These are phyloP conservation scores for Corydoras sp. DNA, from an alignment of 2,113 vertebrate species.

Conservation along the genomic window DNA sequence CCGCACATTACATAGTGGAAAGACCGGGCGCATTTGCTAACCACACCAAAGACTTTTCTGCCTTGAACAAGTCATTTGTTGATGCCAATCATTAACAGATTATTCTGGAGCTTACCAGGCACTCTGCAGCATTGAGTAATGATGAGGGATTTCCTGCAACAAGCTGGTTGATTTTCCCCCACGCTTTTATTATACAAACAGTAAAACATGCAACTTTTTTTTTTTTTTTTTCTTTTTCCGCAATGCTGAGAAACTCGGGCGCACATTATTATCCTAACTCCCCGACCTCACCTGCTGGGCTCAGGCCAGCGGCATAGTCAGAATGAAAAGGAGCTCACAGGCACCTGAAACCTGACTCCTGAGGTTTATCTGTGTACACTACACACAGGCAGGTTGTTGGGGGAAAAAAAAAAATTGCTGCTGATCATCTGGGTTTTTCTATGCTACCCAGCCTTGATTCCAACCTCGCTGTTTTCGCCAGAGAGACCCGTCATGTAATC, in stretches of 20 bases:
- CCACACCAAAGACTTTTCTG: slow-evolving; percentile 37
- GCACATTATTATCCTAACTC: not conserved
- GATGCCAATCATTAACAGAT: slow-evolving; percentile 40
- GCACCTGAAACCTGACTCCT: slow-evolving; percentile 45
- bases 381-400: slow-evolving; percentile 48
- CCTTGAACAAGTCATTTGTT: slow-evolving; percentile 40
- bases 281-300: slow-evolving; percentile 17
- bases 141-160: slow-evolving; percentile 7
- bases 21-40: slow-evolving; percentile 41
- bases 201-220: too few species aligned
- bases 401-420: slow-evolving; percentile 28
- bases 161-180: not conserved
- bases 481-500: slow-evolving; percentile 37
- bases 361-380: slow-evolving; percentile 52
- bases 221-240: too few species aligned
- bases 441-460: slow-evolving; percentile 39
- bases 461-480: slow-evolving; percentile 36
- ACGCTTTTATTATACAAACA: too few species aligned
- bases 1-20: slow-evolving; percentile 41
- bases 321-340: slow-evolving; percentile 30
- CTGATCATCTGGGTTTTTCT: slow-evolving; percentile 43
- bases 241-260: not conserved
- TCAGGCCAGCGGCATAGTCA: slow-evolving; percentile 1
- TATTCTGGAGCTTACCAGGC: slow-evolving; percentile 31
- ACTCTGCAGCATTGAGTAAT: slow-evolving; percentile 13